These are phyloP conservation scores for Sesamia inferens DNA, from an alignment of 2,888 invertebrate species.

Conservation along the genomic window DNA sequence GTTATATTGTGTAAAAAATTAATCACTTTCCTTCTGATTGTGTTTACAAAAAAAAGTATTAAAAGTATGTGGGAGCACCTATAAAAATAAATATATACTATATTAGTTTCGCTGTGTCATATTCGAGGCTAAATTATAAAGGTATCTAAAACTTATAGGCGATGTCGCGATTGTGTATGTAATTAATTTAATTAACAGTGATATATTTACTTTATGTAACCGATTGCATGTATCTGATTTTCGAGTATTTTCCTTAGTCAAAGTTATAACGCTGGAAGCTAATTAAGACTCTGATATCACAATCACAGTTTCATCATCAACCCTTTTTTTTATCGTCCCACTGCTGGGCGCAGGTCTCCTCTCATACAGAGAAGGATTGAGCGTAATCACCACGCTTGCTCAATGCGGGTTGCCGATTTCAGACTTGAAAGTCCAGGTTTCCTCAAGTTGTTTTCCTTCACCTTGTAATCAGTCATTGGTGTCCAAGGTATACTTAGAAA, in stretches of 20 bases:
- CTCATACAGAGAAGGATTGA: too few relatives aligned
- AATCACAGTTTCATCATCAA: too few relatives aligned
- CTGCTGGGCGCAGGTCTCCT: too few relatives aligned
- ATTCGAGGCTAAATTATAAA: slow-evolving; percentile 62
- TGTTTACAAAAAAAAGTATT: neutral
- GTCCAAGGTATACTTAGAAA: too few relatives aligned
- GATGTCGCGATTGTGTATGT: slow-evolving; percentile 29
- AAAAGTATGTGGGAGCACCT: slow-evolving; percentile 38
- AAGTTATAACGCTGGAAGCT: too few relatives aligned
- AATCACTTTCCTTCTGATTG: neutral
- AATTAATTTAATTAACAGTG: slow-evolving; percentile 59
- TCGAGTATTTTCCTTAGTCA: neutral
- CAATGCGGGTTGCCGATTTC: too few relatives aligned
- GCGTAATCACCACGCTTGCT: too few relatives aligned
- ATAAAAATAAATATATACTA: slow-evolving; percentile 11
- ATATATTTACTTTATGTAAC: slow-evolving; percentile 58
- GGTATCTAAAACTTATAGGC: slow-evolving; percentile 40
- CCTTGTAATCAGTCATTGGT: too few relatives aligned
- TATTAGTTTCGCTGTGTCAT: slow-evolving; percentile 58
- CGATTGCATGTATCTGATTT: slow-evolving; percentile 27
- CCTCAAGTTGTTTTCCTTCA: too few relatives aligned
- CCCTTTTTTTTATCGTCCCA: too few relatives aligned
- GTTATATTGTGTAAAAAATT: neutral
- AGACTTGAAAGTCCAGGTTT: too few relatives aligned
- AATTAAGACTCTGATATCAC: too few relatives aligned